phyloP scores from a whole-genome alignment of 2,888 invertebrate genomes.

The Hemistola chrysoprasaria region DNA sequence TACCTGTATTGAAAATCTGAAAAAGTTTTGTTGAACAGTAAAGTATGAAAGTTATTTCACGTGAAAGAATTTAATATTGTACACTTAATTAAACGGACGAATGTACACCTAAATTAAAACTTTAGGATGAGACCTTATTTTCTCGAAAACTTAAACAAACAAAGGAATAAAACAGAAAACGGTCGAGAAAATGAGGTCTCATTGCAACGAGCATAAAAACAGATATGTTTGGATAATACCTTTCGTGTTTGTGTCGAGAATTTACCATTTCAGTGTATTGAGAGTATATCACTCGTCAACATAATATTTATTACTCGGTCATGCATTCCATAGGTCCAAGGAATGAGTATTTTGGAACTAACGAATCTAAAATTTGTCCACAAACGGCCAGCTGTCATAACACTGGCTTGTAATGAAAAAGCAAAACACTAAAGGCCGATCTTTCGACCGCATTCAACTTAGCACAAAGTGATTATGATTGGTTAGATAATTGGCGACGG shows the following conservation, averaged over 20 bases:
- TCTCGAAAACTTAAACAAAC: constrained; percentile 32
- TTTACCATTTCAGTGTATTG: constrained; percentile 73
- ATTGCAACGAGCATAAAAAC: constrained; percentile 47
- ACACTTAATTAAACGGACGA: constrained; percentile 50
- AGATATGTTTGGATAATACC: constrained; percentile 79
- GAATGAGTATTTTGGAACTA: constrained; percentile 69
- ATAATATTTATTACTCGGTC: constrained; percentile 65
- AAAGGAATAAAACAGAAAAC: not conserved
- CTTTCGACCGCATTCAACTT: constrained; percentile 60
- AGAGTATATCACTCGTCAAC: constrained; percentile 66
- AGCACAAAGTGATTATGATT: constrained; percentile 77
- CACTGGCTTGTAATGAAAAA: constrained; percentile 70
- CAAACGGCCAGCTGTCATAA: constrained; percentile 69
- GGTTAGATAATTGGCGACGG: constrained; percentile 76
- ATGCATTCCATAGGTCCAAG: constrained; percentile 75
- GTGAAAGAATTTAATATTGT: constrained; percentile 35
- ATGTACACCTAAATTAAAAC: constrained; percentile 51
- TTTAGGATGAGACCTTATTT: constrained; percentile 54
- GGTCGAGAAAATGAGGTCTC: constrained; percentile 52
- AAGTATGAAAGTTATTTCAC: constrained; percentile 41
- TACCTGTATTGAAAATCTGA: constrained; percentile 66
- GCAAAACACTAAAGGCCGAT: constrained; percentile 70
- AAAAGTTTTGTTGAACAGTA: constrained; percentile 62
- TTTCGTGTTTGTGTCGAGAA: constrained; percentile 67
- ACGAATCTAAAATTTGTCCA: constrained; percentile 32